Conservation (phyloP, 2,113 vertebrate genomes). For the Puntigrus tetrazona region DNA sequence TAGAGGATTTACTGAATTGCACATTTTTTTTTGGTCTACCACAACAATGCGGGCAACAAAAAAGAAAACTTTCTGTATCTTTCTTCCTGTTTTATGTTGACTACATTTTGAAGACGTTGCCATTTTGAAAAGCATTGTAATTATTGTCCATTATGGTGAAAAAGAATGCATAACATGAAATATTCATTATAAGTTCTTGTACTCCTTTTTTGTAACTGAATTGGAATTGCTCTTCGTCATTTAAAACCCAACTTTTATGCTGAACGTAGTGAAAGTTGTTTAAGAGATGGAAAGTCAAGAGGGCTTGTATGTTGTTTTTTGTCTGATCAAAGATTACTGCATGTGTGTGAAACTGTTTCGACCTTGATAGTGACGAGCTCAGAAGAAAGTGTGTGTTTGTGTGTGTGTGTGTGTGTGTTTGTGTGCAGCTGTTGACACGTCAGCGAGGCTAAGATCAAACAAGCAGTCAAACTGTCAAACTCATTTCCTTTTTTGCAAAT, state of each 20-base stretch:
- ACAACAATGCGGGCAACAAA: too few species aligned
- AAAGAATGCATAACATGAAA: neutral
- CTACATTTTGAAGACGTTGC: neutral
- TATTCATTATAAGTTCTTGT: neutral
- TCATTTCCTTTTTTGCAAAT: conserved; percentile 16
- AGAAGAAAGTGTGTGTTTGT: neutral
- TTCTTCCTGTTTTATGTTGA: neutral
- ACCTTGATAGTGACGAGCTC: conserved; percentile 14
- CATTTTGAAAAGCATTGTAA: neutral
- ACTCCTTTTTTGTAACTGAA: neutral
- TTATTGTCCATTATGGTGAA: neutral
- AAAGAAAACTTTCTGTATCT: neutral
- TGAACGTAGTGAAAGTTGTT: neutral
- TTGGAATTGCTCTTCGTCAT: neutral
- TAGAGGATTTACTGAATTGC: neutral
- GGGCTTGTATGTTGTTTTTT: neutral
- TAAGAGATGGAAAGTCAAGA: conserved; percentile 1
- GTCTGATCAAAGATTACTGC: conserved; percentile 13
- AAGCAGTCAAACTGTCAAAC: conserved; percentile 18
- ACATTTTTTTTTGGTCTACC: too few species aligned
- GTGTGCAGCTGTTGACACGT: neutral
- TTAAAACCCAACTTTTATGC: neutral
- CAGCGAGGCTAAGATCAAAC: conserved; percentile 19
- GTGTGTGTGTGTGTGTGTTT: neutral
- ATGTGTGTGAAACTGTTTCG: conserved; percentile 7